phyloP scores from a whole-genome alignment of 2,797 vertebrate genomes.

The Bucorvus abyssinicus region DNA sequence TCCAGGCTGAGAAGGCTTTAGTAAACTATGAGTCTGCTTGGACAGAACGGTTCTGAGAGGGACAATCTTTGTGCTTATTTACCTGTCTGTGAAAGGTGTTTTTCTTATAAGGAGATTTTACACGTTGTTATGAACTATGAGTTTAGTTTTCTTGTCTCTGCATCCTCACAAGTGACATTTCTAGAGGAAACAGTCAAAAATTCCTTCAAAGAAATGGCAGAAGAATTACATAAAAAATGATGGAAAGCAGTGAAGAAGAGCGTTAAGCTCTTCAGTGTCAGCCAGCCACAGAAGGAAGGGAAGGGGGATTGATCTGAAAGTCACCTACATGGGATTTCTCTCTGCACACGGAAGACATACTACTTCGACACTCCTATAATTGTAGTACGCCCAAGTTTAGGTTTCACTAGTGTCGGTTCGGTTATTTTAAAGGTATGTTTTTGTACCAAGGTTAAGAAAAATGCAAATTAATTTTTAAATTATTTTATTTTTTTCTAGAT shows the following conservation, averaged over 20 bases:
- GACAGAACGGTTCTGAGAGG: not conserved
- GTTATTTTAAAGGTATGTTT: not conserved
- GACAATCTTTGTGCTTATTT: not conserved
- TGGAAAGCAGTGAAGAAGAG: not conserved
- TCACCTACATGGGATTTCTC: not conserved
- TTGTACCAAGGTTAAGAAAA: not conserved
- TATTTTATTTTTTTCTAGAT: too few relatives aligned
- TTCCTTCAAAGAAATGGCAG: not conserved
- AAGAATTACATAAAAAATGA: not conserved
- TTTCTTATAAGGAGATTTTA: not conserved
- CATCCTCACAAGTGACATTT: not conserved
- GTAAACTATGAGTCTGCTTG: not conserved
- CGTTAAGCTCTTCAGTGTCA: not conserved
- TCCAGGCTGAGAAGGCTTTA: not conserved
- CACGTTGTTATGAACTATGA: not conserved
- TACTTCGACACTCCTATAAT: not conserved
- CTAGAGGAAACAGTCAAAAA: not conserved
- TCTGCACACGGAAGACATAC: not conserved
- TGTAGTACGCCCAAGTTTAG: not conserved
- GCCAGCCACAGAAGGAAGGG: not conserved
- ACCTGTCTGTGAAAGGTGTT: not conserved
- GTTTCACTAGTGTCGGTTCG: not conserved
- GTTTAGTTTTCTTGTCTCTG: not conserved
- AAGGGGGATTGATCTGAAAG: not conserved
- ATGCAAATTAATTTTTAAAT: not conserved